Conservation (phyloP, 2,113 vertebrate species). For the Misgurnus mizolepis region DNA sequence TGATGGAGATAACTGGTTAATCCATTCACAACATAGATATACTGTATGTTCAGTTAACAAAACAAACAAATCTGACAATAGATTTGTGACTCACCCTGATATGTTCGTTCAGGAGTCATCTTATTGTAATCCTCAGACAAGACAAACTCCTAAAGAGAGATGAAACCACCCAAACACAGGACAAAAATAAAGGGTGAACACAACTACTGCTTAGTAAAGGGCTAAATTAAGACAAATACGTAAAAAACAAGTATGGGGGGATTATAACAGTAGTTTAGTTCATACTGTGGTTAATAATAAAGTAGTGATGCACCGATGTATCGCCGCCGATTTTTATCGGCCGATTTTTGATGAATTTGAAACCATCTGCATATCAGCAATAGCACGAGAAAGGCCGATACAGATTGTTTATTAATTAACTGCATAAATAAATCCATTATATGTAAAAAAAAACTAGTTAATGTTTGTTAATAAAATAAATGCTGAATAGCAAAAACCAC, state of each 20-base stretch:
- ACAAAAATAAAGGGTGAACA: not conserved
- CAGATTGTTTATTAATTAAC: too few relatives aligned
- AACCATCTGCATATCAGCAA: too few relatives aligned
- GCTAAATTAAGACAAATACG: not conserved
- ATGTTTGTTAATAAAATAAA: too few relatives aligned
- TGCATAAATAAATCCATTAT: too few relatives aligned
- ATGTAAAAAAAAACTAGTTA: too few relatives aligned
- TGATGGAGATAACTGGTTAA: too few relatives aligned
- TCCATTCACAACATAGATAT: too few relatives aligned
- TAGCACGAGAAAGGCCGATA: too few relatives aligned
- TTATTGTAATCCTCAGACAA: constrained; percentile 98
- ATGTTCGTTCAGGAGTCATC: constrained; percentile 87
- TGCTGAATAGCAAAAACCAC: too few relatives aligned
- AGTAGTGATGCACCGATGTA: not conserved
- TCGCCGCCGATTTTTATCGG: too few relatives aligned
- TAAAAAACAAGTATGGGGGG: not conserved
- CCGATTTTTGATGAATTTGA: too few relatives aligned
- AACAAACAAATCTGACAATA: not conserved
- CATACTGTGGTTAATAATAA: not conserved
- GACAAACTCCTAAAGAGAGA: constrained; percentile 85
- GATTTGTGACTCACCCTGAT: constrained; percentile 83
- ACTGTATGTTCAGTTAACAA: not conserved
- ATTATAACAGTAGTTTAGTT: not conserved
- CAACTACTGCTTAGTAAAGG: not conserved
- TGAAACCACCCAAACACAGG: constrained; percentile 2